Evolutionary conservation across 2,888 invertebrate genomes (phyloP).

Genomic region (Biston betularia): DNA sequence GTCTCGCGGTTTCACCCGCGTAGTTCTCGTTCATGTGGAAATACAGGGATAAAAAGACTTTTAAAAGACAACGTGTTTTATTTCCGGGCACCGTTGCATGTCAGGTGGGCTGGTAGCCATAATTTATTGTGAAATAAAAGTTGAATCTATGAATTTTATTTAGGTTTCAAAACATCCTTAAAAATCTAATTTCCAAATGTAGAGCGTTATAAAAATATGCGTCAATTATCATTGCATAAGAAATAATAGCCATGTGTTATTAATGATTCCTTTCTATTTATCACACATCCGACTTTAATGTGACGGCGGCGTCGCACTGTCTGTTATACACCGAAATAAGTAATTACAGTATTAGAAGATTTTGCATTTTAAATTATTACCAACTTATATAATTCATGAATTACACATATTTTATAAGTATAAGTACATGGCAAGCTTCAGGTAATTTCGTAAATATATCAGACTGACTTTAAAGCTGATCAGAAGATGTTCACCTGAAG

Average conservation of each 20-base stretch:
- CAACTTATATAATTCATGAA: not conserved
- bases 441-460: no score
- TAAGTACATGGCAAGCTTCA: no score
- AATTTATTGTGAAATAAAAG: not conserved
- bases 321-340: conserved; percentile 1
- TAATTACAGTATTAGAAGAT: not conserved
- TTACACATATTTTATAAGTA: no score
- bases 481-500: no score
- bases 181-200: not conserved
- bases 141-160: not conserved
- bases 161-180: conserved; percentile 12
- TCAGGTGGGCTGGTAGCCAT: no score
- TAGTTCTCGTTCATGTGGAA: no score
- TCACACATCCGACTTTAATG: not conserved
- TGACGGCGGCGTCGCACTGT: conserved; percentile 19
- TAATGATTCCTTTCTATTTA: conserved; percentile 28
- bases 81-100: no score
- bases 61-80: no score
- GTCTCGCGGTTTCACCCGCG: no score
- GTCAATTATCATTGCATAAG: conserved; percentile 2
- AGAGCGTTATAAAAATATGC: not conserved
- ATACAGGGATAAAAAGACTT: no score
- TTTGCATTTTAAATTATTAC: not conserved
- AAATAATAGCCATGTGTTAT: conserved; percentile 10
- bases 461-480: no score